These are phyloP conservation scores for Brachymystax lenok DNA, from an alignment of 2,797 vertebrate genomes.

Conservation along the genomic window DNA sequence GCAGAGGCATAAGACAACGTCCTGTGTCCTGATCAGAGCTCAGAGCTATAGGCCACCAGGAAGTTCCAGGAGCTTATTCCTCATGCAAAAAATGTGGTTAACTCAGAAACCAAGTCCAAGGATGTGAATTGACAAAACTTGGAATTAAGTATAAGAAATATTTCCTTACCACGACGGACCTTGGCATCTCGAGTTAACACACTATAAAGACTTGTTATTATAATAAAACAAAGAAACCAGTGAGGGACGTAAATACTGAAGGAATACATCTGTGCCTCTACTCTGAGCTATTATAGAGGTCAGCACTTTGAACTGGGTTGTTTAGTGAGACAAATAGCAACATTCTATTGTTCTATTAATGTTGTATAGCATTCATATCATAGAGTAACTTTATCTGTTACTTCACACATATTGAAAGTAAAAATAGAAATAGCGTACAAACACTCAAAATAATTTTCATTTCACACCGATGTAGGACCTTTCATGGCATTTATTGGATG, in stretches of 20 bases:
- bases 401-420: neutral
- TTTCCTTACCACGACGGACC: neutral
- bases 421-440: neutral
- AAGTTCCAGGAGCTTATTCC: constrained; percentile 30
- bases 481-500: constrained; percentile 28
- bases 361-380: neutral
- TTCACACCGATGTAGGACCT: neutral
- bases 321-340: neutral
- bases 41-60: constrained; percentile 29
- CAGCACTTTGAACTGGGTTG: neutral
- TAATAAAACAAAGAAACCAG: constrained; percentile 10
- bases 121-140: constrained; percentile 13
- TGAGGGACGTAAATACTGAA: neutral
- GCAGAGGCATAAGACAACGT: constrained; percentile 13
- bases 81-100: constrained; percentile 29
- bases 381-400: neutral
- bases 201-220: constrained; percentile 20
- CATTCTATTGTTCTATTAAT: neutral
- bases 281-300: neutral
- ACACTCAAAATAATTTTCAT: neutral
- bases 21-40: constrained; percentile 18
- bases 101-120: constrained; percentile 18
- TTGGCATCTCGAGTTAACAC: constrained; percentile 27
- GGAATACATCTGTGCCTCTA: neutral
- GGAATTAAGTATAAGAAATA: neutral